Percentiles rank a stretch among this genome's conserved stretches.
These are phyloP conservation scores for Macrobrachium nipponense DNA, from an alignment of 1,140 invertebrate species.

Conservation along the genomic window DNA sequence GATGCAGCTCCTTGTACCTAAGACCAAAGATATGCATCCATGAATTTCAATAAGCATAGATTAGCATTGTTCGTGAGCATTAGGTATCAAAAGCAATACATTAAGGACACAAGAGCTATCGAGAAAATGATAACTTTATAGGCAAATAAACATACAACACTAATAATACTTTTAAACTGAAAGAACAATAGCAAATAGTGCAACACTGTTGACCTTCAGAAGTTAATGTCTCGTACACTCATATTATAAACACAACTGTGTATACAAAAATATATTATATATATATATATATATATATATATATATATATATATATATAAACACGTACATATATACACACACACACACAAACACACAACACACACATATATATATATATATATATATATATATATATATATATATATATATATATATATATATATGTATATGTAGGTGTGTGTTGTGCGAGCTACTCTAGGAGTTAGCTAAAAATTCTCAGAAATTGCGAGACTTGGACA, in stretches of 20 bases:
- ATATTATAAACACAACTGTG: too few relatives aligned
- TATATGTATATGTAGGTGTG: background rate
- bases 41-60: too few relatives aligned
- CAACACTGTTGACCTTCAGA: too few relatives aligned
- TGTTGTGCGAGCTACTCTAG: too few relatives aligned
- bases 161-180: too few relatives aligned
- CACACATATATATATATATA: conserved; percentile 5
- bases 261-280: background rate
- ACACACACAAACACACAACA: background rate
- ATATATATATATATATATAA: conserved; percentile 14
- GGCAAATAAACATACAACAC: too few relatives aligned
- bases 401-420: conserved; percentile 13
- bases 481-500: too few relatives aligned
- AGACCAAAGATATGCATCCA: background rate
- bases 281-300: background rate
- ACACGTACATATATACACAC: too few relatives aligned
- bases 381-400: background rate
- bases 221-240: too few relatives aligned
- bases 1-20: background rate
- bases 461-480: too few relatives aligned
- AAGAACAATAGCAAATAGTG: too few relatives aligned
- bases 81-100: background rate
- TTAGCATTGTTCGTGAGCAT: background rate
- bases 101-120: background rate
- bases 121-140: background rate